These are phyloP conservation scores for Diabrotica virgifera DNA, from an alignment of 1,140 invertebrate species.

Conservation along the genomic window DNA sequence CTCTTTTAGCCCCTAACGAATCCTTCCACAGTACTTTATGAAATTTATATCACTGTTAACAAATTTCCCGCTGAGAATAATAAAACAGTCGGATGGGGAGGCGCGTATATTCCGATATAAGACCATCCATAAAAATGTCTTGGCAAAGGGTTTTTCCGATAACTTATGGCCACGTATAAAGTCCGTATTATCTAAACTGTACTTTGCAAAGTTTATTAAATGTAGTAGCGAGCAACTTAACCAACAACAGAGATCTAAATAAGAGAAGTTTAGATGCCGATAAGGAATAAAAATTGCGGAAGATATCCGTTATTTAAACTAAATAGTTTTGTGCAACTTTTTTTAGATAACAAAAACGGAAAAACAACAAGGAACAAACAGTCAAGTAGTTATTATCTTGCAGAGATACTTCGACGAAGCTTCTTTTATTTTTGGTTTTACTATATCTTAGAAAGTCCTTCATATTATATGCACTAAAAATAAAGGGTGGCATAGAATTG, in stretches of 20 bases:
- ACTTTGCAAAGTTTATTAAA: constrained; percentile 9
- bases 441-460: too few relatives aligned
- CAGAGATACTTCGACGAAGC: not conserved
- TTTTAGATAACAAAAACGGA: not conserved
- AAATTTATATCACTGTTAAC: too few relatives aligned
- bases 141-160: constrained; percentile 5
- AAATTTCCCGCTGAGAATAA: too few relatives aligned
- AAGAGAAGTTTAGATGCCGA: not conserved
- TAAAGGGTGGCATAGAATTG: too few relatives aligned
- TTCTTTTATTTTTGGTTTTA: not conserved
- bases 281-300: not conserved
- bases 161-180: constrained; percentile 10
- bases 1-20: too few relatives aligned
- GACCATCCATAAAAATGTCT: constrained; percentile 7
- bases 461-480: too few relatives aligned
- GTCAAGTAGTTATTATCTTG: not conserved
- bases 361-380: not conserved
- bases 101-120: not conserved
- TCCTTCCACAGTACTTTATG: too few relatives aligned
- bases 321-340: not conserved
- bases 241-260: not conserved
- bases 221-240: not conserved
- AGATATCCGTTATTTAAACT: not conserved
- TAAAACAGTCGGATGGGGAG: too few relatives aligned
- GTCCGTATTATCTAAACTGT: constrained; percentile 17